A percentile compares a stretch with the other conserved stretches of the same genome.
Conservation (phyloP, 2,888 invertebrate genomes). For the Xiphydria camelus region DNA sequence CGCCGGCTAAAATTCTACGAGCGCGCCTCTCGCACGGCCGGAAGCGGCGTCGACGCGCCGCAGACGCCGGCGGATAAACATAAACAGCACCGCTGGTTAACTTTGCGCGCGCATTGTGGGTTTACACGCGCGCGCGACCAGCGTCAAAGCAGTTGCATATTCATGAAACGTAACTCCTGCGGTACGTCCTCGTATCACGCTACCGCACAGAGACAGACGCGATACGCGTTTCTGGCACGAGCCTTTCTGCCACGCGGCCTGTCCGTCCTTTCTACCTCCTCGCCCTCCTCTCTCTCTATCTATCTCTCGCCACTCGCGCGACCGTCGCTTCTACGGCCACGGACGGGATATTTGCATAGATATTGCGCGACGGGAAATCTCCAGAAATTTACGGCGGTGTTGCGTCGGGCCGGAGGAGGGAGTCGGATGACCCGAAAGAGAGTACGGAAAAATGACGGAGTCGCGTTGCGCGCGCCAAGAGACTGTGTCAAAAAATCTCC, state of each 20-base stretch:
- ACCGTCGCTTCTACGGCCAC: slow-evolving; percentile 5
- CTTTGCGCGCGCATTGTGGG: too few species aligned
- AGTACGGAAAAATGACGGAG: too few species aligned
- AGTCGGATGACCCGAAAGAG: too few species aligned
- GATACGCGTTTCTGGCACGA: slow-evolving; percentile 24
- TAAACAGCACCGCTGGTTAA: too few species aligned
- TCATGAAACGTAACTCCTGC: slow-evolving; percentile 32
- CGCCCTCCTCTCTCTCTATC: slow-evolving; percentile 2
- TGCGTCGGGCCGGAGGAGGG: too few species aligned
- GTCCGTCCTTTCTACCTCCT: slow-evolving; percentile 6
- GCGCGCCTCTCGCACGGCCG: slow-evolving; percentile 1
- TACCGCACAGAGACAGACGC: slow-evolving; percentile 5
- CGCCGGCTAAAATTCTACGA: slow-evolving; percentile 14
- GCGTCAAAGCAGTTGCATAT: slow-evolving; percentile 45
- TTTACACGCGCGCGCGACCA: too few species aligned
- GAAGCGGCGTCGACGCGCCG: slow-evolving; percentile 8
- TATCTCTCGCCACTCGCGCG: slow-evolving; percentile 15
- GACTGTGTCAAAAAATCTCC: too few species aligned
- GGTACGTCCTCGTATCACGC: slow-evolving; percentile 1
- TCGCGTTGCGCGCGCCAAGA: too few species aligned
- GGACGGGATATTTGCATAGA: slow-evolving; percentile 30
- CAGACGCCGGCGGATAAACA: slow-evolving; percentile 14
- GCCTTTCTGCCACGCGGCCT: slow-evolving; percentile 16
- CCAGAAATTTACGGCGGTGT: not conserved
- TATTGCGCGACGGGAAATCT: slow-evolving; percentile 22